Evolutionary conservation across 37 sponge, comb jelly and placozoan species (phyloP), one percentile per base, ranked within the genome.

Genomic region (Spongia lamella): DNA sequence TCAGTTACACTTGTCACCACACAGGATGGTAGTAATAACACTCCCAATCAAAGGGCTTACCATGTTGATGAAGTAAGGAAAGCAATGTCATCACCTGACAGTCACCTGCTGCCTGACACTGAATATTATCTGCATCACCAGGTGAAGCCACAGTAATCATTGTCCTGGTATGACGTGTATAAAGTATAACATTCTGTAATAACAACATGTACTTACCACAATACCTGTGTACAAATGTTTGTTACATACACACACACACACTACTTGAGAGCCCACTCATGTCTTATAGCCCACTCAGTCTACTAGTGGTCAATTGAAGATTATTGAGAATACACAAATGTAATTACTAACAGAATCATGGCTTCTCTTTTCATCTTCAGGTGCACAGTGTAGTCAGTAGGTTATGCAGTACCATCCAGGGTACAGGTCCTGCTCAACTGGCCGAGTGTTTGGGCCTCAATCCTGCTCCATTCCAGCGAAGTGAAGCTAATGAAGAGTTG

Each of bases 311-410:
- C n/a, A n/a, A n/a, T n/a, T n/a, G n/a, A n/a, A n/a, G n/a, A n/a
- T n/a, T n/a, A n/a, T n/a, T n/a, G n/a, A n/a, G n/a, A n/a, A n/a
- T n/a, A n/a, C n/a, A n/a, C n/a, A n/a, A n/a, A n/a, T n/a, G n/a
- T n/a, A n/a, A n/a, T n/a, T n/a, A n/a, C n/a, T n/a, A n/a, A n/a
- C n/a, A n/a, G n/a, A n/a, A n/a, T n/a, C n/a, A n/a, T n/a, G n/a
- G n/a, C n/a, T n/a, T 36, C 47, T 70, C 68, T 70, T 21, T 70
- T 9, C 70, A 75, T 31, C 27, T 32, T 22, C 79, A 81, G 34
- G 37, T 96, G 11, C 97, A 96, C 59, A 91, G 93, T 50, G 97
- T 96, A 21, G 90, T 96, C 14, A 74, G 88, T 27, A 74, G 97
- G 27, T 85, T 96, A 1, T 96, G 97, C 77, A 91, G 83, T 34